Evolutionary conservation across 2,797 vertebrate genomes (phyloP).

Genomic region (Aselliscus stoliczkanus): DNA sequence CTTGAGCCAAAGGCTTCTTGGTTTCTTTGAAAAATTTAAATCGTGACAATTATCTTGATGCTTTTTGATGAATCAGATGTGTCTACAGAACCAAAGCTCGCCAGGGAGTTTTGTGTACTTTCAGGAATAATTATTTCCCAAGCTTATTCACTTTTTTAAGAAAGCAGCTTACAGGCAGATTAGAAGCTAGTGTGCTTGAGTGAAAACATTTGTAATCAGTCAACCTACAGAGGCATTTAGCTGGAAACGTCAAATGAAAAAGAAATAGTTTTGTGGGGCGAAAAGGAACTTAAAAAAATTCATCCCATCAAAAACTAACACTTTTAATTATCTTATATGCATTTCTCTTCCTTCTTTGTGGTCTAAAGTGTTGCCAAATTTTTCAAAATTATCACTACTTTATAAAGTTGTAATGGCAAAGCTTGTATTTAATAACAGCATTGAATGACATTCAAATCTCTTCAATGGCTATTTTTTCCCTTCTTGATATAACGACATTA

Average conservation of each 20-base stretch:
- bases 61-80: slow-evolving; percentile 83
- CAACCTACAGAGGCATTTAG: slow-evolving; percentile 75
- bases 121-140: slow-evolving; percentile 79
- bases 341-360: slow-evolving; percentile 30
- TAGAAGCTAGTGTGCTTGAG: slow-evolving; percentile 76
- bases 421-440: neutral
- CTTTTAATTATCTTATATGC: slow-evolving; percentile 39
- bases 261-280: slow-evolving; percentile 45
- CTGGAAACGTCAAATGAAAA: slow-evolving; percentile 71
- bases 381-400: slow-evolving; percentile 1
- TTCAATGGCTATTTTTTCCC: neutral
- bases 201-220: slow-evolving; percentile 82
- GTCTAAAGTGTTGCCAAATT: neutral
- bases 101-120: slow-evolving; percentile 73
- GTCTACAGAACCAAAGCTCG: slow-evolving; percentile 78
- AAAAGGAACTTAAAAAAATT: slow-evolving; percentile 56
- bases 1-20: slow-evolving; percentile 81
- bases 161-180: slow-evolving; percentile 79
- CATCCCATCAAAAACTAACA: slow-evolving; percentile 50
- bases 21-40: slow-evolving; percentile 85
- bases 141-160: slow-evolving; percentile 79
- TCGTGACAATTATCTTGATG: slow-evolving; percentile 88
- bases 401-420: neutral
- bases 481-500: neutral
- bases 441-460: neutral